Base-by-base conservation (phyloP, 1,140 invertebrate species). In the Drosophila ogumai region DNA sequence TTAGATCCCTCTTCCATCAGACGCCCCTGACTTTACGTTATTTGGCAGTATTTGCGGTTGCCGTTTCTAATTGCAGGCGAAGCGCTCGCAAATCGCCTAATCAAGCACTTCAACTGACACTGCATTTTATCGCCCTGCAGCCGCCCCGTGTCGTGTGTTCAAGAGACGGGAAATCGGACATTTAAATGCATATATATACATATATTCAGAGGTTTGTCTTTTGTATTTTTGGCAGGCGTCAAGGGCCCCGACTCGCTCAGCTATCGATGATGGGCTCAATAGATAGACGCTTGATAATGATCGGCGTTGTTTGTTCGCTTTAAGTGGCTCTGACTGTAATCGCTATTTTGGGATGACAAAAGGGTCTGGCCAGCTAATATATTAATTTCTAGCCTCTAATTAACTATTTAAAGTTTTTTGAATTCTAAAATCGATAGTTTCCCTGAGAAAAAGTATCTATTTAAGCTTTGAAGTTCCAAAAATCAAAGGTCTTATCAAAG, bases 11-110 rank as follows among this genome's bases (percentile, higher is more conserved):
- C 25, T 28, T 28, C 32, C 36, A 7, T 13, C 15, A 6, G 9
- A 34, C 31, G 12, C 38, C 40, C 58, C 52, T 40, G 44, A 17
- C 38, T 36, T 13, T 54, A 13, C 65, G 57, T 86, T 78, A 74
- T 79, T 85, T 81, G 74, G 50, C 74, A 74, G 66, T 47, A 19
- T 75, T 74, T 60, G 75, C 52, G 55, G 52, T 55, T 55, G 73
- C 76, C 80, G 85, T 87, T 80, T 81, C 85, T 90, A 90, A 87
- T 87, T 87, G 84, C 76, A 80, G 84, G 80, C 84, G 68, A 81
- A 71, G 69, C 78, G 78, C 46, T 46, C 44, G 47, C 61, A 69
- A 69, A 69, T 69, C 82, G 65, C 52, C 68, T 56, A 87, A 75
- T 86, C 75, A 75, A 79, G 41, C 56, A 77, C 58, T 72, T 57